These are phyloP conservation scores for Diarsia rubi DNA, from an alignment of 2,888 invertebrate genomes.

Conservation along the genomic window DNA sequence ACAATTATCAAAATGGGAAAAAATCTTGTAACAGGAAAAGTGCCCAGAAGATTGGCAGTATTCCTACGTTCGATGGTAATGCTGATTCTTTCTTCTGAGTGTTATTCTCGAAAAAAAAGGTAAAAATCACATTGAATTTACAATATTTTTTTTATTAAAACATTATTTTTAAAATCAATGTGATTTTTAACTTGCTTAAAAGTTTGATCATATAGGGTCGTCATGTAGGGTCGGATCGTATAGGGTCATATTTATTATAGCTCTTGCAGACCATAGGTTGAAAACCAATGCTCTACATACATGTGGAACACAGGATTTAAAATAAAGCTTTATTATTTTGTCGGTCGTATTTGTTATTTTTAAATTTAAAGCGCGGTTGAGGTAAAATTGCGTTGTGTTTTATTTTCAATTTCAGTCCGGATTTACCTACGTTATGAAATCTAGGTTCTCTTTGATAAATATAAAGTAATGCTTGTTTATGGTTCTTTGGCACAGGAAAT, in stretches of 20 bases:
- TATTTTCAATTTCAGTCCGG: constrained; percentile 30
- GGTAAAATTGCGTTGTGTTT: constrained; percentile 20
- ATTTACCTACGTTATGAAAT: constrained; percentile 37
- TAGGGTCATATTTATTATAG: not conserved
- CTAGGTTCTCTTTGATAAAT: constrained; percentile 6
- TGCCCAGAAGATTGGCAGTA: no score
- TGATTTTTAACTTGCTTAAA: no score
- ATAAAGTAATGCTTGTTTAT: constrained; percentile 11
- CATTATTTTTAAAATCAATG: no score
- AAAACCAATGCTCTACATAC: not conserved
- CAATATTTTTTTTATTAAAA: no score
- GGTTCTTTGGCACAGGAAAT: constrained; percentile 21
- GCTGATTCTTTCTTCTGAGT: no score
- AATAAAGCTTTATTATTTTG: constrained; percentile 35
- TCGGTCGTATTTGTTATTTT: constrained; percentile 27
- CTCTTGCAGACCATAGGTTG: not conserved
- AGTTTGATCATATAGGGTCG: no score
- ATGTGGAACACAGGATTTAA: constrained; percentile 20
- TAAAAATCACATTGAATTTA: no score
- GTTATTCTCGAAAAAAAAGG: no score
- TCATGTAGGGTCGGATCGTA: no score
- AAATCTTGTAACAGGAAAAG: no score
- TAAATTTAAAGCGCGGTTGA: constrained; percentile 25
- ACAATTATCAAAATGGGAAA: no score
- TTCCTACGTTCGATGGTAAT: no score